These are phyloP conservation scores for Trachurus trachurus DNA, from an alignment of 2,797 vertebrate species.

Conservation along the genomic window DNA sequence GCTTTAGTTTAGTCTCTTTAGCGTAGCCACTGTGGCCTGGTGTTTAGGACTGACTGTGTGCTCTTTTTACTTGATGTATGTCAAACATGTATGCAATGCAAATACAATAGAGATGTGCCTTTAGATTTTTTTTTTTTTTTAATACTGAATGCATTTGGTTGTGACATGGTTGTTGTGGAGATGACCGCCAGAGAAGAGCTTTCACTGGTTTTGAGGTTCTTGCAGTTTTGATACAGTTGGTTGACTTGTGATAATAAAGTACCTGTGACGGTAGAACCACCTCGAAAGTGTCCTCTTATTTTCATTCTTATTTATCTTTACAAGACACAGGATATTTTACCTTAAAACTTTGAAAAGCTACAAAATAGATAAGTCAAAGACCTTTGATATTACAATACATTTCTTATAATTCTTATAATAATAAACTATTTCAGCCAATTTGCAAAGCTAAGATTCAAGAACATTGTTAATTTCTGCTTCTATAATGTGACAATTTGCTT, in stretches of 20 bases:
- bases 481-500: too few relatives aligned
- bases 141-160: conserved; percentile 51
- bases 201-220: conserved; percentile 58
- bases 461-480: too few relatives aligned
- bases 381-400: too few relatives aligned
- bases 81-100: conserved; percentile 78
- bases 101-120: conserved; percentile 83
- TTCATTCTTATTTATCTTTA: background rate
- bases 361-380: too few relatives aligned
- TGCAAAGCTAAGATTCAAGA: too few relatives aligned
- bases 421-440: too few relatives aligned
- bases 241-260: conserved; percentile 84
- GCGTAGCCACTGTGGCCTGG: conserved; percentile 33
- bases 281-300: conserved; percentile 8
- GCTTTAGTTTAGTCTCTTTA: conserved; percentile 52
- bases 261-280: conserved; percentile 67
- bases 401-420: too few relatives aligned
- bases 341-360: too few relatives aligned
- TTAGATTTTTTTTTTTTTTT: conserved; percentile 63
- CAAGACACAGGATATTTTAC: too few relatives aligned
- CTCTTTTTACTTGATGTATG: conserved; percentile 50
- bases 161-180: conserved; percentile 47
- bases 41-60: conserved; percentile 54
- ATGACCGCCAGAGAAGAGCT: conserved; percentile 22
- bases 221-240: conserved; percentile 81